Conservation (phyloP, 2,797 vertebrate species). For the Aphelocoma californica region DNA sequence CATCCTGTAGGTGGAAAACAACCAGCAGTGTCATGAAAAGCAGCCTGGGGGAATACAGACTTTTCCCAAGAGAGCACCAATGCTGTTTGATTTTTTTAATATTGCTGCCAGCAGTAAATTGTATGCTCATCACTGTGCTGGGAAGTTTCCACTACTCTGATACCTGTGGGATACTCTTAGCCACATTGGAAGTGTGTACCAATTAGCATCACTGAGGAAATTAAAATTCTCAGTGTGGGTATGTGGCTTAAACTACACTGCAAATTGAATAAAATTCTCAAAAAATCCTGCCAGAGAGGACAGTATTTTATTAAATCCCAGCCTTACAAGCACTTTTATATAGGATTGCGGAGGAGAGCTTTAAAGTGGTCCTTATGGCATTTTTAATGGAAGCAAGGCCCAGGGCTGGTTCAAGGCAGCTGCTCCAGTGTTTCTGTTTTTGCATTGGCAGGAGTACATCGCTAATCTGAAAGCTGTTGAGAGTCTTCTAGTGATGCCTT, state of each 20-base stretch:
- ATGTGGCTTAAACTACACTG: background rate
- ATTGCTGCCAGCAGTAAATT: background rate
- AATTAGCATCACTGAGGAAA: background rate
- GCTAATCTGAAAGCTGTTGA: constrained; percentile 31
- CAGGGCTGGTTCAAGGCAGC: background rate
- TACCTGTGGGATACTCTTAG: background rate
- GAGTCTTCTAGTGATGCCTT: constrained; percentile 38
- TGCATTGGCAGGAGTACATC: background rate
- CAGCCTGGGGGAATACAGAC: background rate
- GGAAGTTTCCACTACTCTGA: background rate
- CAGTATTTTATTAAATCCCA: constrained; percentile 17
- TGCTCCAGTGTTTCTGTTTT: background rate
- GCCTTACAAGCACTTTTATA: background rate
- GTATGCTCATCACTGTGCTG: background rate
- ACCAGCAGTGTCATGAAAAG: background rate
- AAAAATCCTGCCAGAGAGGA: background rate
- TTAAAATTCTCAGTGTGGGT: background rate
- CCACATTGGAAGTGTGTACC: background rate
- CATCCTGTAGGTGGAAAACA: background rate
- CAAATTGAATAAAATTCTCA: constrained; percentile 9
- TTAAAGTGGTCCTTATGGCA: background rate
- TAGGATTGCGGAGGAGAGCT: background rate
- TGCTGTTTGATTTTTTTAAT: background rate
- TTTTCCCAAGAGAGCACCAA: background rate
- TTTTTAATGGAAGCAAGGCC: background rate